These are phyloP conservation scores for Gorsachius goisagi DNA, from an alignment of 2,113 vertebrate genomes.

Conservation along the genomic window DNA sequence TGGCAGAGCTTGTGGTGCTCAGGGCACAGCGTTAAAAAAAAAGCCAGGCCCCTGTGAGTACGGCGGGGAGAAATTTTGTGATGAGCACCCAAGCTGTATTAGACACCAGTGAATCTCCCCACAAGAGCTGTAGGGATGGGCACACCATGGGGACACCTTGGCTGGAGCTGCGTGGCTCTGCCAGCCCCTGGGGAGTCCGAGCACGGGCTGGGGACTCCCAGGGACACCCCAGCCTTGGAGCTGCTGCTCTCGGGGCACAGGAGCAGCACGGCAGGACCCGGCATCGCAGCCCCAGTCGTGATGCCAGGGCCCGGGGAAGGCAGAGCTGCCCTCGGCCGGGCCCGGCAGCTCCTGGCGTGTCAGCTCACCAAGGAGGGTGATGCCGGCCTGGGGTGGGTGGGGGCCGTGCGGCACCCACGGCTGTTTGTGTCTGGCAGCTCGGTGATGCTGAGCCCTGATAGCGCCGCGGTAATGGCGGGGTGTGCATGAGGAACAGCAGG, in stretches of 20 bases:
- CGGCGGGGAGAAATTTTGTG: accelerated
- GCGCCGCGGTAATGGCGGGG: accelerated
- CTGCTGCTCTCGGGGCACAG: background rate
- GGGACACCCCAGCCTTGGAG: accelerated
- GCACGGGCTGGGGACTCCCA: accelerated
- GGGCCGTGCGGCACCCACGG: background rate
- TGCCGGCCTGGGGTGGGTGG: background rate
- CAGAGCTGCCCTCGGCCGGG: accelerated
- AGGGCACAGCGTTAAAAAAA: background rate
- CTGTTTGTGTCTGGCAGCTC: background rate
- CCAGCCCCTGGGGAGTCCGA: background rate
- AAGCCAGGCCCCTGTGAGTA: background rate
- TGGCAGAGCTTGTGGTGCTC: background rate
- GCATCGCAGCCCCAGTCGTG: accelerated
- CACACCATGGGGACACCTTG: accelerated
- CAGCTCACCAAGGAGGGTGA: accelerated
- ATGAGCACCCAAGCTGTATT: accelerated
- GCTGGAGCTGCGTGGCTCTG: background rate
- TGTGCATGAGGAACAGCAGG: background rate
- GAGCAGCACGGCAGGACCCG: accelerated
- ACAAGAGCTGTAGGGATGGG: background rate
- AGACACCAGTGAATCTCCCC: accelerated
- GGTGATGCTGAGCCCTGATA: background rate
- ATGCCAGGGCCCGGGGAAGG: background rate
- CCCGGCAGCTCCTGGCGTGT: background rate